Conservation (phyloP, 2,113 vertebrate species). For the Isichthys henryi region DNA sequence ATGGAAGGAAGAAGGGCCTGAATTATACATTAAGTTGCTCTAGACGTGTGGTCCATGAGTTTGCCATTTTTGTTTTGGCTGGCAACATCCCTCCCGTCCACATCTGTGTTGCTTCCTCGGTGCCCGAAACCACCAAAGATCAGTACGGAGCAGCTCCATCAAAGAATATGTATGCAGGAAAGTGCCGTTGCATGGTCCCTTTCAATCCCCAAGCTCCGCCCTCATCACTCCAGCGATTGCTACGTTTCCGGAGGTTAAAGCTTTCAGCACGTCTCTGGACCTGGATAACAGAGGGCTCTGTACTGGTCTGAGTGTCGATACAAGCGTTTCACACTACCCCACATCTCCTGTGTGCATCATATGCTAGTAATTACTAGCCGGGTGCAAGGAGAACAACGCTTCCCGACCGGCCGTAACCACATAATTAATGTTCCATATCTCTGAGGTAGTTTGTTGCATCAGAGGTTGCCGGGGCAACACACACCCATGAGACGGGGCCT, state of each 20-base stretch:
- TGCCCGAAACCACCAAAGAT: background rate
- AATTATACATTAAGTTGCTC: background rate
- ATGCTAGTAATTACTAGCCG: conserved; percentile 19
- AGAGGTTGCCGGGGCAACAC: conserved; percentile 50
- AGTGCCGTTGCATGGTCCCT: background rate
- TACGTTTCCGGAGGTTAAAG: background rate
- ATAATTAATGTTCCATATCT: conserved; percentile 22
- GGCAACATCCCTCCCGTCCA: background rate
- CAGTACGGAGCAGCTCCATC: background rate
- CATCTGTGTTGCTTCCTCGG: background rate
- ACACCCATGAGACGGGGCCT: conserved; percentile 52
- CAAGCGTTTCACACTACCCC: background rate
- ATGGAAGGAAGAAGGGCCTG: background rate
- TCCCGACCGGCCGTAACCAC: conserved; percentile 5
- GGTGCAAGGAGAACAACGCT: conserved; percentile 3
- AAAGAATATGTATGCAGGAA: background rate
- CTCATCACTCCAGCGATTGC: background rate
- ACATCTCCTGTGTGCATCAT: conserved; percentile 6
- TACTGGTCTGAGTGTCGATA: background rate
- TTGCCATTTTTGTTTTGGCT: background rate
- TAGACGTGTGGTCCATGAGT: background rate
- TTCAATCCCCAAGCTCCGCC: background rate
- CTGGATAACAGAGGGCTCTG: background rate
- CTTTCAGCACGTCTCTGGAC: background rate
- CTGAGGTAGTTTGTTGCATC: conserved; percentile 42